Evolutionary conservation across 2,113 vertebrate species (phyloP).

Genomic region (Laterallus jamaicensis): DNA sequence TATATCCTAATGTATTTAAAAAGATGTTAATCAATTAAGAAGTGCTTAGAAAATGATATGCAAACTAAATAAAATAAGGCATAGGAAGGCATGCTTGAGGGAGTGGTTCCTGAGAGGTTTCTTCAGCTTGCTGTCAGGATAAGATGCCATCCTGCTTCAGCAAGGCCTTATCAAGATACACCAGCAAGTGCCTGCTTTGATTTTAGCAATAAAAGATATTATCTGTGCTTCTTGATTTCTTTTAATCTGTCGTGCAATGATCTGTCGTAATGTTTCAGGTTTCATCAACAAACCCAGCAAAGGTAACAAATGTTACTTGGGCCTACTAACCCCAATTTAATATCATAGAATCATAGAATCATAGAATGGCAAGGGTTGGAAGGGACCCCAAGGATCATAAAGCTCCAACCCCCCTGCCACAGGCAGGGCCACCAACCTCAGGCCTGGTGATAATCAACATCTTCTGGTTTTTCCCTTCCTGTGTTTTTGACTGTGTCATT

Average conservation of each 20-base stretch:
- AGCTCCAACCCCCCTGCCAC: too few species aligned
- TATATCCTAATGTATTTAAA: slow-evolving; percentile 10
- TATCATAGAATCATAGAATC: too few species aligned
- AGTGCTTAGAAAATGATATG: slow-evolving; percentile 19
- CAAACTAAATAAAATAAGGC: slow-evolving; percentile 1
- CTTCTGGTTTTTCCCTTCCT: neutral
- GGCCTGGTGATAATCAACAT: neutral
- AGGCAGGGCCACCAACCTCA: too few species aligned
- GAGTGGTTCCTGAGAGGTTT: neutral
- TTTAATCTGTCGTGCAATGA: slow-evolving; percentile 5
- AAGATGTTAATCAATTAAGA: slow-evolving; percentile 46
- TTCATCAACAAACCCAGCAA: slow-evolving; percentile 26
- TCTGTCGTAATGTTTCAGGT: neutral
- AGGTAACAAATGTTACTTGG: slow-evolving; percentile 15
- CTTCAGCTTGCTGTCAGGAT: neutral
- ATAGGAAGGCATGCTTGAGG: neutral
- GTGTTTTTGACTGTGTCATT: neutral
- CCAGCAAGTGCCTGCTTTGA: slow-evolving; percentile 33
- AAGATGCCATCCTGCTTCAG: neutral
- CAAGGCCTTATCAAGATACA: slow-evolving; percentile 9
- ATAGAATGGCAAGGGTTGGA: too few species aligned
- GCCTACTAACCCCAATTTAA: neutral
- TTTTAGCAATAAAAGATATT: slow-evolving; percentile 29
- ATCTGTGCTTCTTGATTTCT: slow-evolving; percentile 40
- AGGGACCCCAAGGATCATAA: too few species aligned